These are phyloP conservation scores for Dendrophyllia cribrosa DNA, from an alignment of 64 coral and sea anemone species.

Conservation along the genomic window DNA sequence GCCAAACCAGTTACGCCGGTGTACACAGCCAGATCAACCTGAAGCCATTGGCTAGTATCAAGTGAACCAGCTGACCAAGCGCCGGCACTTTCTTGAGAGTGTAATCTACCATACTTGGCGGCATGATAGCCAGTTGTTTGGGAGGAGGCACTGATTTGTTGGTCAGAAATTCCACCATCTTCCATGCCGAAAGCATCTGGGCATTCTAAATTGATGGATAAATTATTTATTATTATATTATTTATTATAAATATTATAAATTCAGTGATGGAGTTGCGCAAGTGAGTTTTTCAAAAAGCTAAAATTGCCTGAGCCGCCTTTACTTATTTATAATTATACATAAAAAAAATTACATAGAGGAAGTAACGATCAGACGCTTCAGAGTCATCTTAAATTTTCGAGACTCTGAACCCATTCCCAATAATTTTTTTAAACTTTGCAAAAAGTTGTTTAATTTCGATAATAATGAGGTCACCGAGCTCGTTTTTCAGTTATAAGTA, in stretches of 20 bases:
- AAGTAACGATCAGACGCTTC: no score
- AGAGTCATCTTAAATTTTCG: no score
- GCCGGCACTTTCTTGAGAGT: neutral
- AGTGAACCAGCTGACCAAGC: neutral
- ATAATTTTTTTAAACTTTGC: no score
- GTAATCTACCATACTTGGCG: neutral
- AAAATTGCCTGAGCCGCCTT: no score
- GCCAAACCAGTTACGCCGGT: neutral
- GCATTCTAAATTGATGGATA: neutral
- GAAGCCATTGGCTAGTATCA: neutral
- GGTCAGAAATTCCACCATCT: neutral
- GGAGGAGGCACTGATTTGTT: neutral
- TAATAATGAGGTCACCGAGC: no score
- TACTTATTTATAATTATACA: no score
- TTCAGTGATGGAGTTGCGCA: no score
- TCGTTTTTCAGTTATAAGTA: no score
- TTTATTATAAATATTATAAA: neutral
- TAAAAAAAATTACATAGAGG: no score
- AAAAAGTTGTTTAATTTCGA: no score
- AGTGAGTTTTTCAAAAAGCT: no score
- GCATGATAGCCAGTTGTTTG: neutral
- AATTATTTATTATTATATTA: neutral
- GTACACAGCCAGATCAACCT: neutral
- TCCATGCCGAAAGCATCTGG: neutral
- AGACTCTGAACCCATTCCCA: no score